Evolutionary conservation across 2,888 invertebrate genomes (phyloP), one percentile per base, ranked within the genome.

Genomic region (Tinea trinotella): DNA sequence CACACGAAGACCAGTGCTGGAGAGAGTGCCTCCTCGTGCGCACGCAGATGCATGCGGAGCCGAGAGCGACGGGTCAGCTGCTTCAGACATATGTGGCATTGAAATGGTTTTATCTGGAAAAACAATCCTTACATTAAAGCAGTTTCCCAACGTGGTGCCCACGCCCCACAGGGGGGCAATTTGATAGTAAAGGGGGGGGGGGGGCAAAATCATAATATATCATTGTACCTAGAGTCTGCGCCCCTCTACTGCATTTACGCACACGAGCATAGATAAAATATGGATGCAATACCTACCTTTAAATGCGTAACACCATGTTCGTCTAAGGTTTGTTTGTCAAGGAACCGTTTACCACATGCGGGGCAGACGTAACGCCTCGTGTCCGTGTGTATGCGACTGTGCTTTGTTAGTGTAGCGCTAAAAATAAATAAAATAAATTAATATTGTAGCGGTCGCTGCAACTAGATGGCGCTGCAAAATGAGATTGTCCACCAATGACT

Each of bases 61-160:
- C 88, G 77, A 0, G 87, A 87, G 3, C 85, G 74, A 0, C 88
- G 80, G 2, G 87, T 87, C 56, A 88, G 62, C 54, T 86, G 85
- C 65, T 87, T 87, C 58, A 84, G 65, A 59, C 88, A 88, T 48
- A 88, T 82, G 70, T 88, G 87, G 61, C 88, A 88, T 62, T 87
- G 87, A 70, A 82, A 88, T 9, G 88, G 88, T 57, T 88, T 88
- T 54, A 83, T 85, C 81, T 87, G 63, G 0, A 56, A 55, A 12
- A 30, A 7, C 7, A 30, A 30, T 7, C 7, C 7, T 9, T 30
- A 7, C 9, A 30, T 7, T 9, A 30, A 9, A 30, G 34, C 34
- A 9, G 7, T 7, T n/a, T n/a, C n/a, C n/a, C n/a, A n/a, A n/a
- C n/a, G n/a, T n/a, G n/a, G n/a, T n/a, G n/a, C n/a, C n/a, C n/a